These are phyloP conservation scores for Scaeva pyrastri DNA, from an alignment of 2,888 invertebrate species.

Conservation along the genomic window DNA sequence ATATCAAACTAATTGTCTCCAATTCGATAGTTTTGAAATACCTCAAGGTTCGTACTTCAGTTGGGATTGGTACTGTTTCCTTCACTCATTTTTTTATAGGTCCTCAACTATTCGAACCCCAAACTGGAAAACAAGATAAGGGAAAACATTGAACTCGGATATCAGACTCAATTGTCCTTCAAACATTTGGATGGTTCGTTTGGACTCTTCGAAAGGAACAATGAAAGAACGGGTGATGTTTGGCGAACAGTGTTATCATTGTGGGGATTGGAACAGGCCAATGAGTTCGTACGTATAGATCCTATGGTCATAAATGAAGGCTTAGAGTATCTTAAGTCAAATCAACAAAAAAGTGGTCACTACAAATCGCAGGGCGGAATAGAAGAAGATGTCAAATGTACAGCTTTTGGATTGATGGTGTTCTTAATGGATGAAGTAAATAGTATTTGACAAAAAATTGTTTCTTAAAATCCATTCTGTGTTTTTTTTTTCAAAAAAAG, in stretches of 20 bases:
- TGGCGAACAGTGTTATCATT: slow-evolving; percentile 94
- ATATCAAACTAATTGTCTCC: slow-evolving; percentile 88
- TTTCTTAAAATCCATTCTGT: neutral
- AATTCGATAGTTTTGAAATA: slow-evolving; percentile 87
- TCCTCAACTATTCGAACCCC: slow-evolving; percentile 87
- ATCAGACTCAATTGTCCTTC: slow-evolving; percentile 95
- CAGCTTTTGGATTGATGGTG: slow-evolving; percentile 90
- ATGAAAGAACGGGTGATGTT: slow-evolving; percentile 86
- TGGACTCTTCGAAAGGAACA: slow-evolving; percentile 87
- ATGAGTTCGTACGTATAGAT: slow-evolving; percentile 88
- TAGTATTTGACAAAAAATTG: neutral
- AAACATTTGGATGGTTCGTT: slow-evolving; percentile 95
- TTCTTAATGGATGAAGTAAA: slow-evolving; percentile 88
- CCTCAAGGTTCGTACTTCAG: slow-evolving; percentile 84
- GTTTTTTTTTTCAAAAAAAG: neutral
- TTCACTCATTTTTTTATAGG: slow-evolving; percentile 81
- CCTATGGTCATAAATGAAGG: slow-evolving; percentile 87
- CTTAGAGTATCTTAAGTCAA: slow-evolving; percentile 88
- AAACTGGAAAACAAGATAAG: slow-evolving; percentile 86
- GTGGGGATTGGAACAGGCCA: slow-evolving; percentile 89
- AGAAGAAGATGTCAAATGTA: slow-evolving; percentile 88
- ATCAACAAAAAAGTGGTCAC: slow-evolving; percentile 90
- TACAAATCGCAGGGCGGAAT: slow-evolving; percentile 91
- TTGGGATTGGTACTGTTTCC: slow-evolving; percentile 82
- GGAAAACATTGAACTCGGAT: slow-evolving; percentile 90